These are phyloP conservation scores for Trypoxylon attenuatum DNA, from an alignment of 2,888 invertebrate species.

Conservation along the genomic window DNA sequence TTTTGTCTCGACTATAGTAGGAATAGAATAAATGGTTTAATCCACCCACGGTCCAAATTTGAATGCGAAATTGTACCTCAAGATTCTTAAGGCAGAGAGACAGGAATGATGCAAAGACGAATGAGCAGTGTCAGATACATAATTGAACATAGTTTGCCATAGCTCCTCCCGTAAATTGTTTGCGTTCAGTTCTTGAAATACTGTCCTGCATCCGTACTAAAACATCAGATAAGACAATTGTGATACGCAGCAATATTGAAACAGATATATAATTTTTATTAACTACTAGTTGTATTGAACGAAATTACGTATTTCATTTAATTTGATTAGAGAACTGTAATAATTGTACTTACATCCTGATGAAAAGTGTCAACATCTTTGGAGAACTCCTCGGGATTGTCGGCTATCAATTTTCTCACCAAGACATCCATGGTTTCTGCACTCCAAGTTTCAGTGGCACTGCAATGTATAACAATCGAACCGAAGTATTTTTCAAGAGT, in stretches of 20 bases:
- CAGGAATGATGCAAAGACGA: slow-evolving; percentile 76
- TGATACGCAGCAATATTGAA: background rate
- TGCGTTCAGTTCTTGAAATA: slow-evolving; percentile 79
- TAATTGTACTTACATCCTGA: slow-evolving; percentile 69
- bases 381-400: slow-evolving; percentile 58
- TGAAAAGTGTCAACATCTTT: slow-evolving; percentile 71
- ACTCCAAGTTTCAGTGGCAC: background rate
- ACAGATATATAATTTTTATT: background rate
- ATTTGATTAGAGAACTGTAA: background rate
- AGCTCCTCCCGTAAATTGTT: slow-evolving; percentile 77
- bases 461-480: background rate
- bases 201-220: slow-evolving; percentile 78
- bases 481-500: too few species aligned
- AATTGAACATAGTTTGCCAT: slow-evolving; percentile 80
- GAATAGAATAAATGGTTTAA: too few species aligned
- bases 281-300: background rate
- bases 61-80: slow-evolving; percentile 80
- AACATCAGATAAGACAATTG: background rate
- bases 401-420: slow-evolving; percentile 56
- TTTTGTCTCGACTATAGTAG: slow-evolving; percentile 85
- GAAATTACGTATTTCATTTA: background rate
- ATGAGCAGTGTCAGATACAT: slow-evolving; percentile 76
- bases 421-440: slow-evolving; percentile 42
- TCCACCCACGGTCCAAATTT: too few species aligned
- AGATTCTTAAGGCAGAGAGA: slow-evolving; percentile 79